Conservation (phyloP, 2,113 vertebrate genomes). For the Chaetodon auriga region DNA sequence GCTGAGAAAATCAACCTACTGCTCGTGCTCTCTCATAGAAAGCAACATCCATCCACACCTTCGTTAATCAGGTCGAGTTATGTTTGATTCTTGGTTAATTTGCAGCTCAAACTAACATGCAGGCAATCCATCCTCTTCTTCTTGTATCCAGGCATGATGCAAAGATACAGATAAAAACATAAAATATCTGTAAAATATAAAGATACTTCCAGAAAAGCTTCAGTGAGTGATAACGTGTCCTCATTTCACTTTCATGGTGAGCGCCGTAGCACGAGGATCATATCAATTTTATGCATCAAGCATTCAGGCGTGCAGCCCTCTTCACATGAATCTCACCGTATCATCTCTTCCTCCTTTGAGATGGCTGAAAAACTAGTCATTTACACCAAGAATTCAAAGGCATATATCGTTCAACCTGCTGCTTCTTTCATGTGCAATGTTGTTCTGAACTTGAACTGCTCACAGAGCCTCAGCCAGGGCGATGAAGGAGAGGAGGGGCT, state of each 20-base stretch:
- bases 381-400: no score
- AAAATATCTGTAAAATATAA: neutral
- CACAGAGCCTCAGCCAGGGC: neutral
- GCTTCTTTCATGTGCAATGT: neutral
- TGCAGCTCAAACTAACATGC: neutral
- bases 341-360: no score
- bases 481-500: slow-evolving; percentile 28
- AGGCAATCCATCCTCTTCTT: neutral
- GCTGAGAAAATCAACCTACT: neutral
- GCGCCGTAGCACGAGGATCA: no score
- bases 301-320: no score
- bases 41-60: neutral
- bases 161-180: neutral
- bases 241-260: no score
- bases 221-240: no score
- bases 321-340: no score
- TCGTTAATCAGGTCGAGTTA: neutral
- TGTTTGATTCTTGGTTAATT: neutral
- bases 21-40: neutral
- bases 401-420: neutral
- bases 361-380: neutral
- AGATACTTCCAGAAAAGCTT: no score
- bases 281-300: no score
- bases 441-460: slow-evolving; percentile 17
- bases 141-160: no score